These are phyloP conservation scores for Muntiacus reevesi DNA, from an alignment of 2,113 vertebrate genomes.

Conservation along the genomic window DNA sequence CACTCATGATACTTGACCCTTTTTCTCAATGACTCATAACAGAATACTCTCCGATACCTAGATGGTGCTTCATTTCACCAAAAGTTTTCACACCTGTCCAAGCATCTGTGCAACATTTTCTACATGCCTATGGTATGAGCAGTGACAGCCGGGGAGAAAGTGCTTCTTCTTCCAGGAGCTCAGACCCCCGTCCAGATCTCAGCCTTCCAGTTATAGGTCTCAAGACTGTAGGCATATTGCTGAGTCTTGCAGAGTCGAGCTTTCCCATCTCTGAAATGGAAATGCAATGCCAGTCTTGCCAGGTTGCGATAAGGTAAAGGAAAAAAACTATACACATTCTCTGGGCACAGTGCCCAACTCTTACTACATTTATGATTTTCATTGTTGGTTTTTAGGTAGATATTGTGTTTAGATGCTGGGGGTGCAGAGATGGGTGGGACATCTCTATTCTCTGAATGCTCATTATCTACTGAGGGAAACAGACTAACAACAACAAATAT, in stretches of 20 bases:
- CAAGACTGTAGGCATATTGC: too few relatives aligned
- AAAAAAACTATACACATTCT: background rate
- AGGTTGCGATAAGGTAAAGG: too few relatives aligned
- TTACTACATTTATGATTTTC: background rate
- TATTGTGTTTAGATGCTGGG: background rate
- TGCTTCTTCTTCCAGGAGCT: background rate
- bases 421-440: background rate
- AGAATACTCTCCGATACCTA: background rate
- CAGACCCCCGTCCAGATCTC: background rate
- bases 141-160: background rate
- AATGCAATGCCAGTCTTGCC: background rate
- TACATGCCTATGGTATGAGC: background rate
- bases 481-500: background rate
- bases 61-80: background rate
- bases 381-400: background rate
- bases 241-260: background rate
- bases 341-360: background rate
- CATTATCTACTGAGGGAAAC: background rate
- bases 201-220: background rate
- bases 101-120: background rate
- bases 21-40: background rate
- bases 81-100: background rate
- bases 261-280: background rate
- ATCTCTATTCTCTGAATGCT: background rate
- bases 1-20: background rate